Conservation (phyloP, 2,888 invertebrate genomes). For the Tipula helvola region DNA sequence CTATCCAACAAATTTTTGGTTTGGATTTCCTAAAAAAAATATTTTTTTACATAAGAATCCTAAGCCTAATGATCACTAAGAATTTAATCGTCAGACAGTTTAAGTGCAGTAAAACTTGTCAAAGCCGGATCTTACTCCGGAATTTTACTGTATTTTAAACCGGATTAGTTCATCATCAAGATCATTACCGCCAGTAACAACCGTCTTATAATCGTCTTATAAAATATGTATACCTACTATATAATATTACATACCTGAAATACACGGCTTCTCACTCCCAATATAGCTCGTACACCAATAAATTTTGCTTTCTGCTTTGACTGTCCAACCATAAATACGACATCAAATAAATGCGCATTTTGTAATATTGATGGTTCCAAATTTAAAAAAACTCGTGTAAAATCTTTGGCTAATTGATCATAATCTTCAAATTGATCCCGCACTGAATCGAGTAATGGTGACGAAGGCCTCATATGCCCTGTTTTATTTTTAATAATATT, state of each 20-base stretch:
- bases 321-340: constrained; percentile 81
- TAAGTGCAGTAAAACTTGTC: too few species aligned
- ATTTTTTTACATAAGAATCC: too few species aligned
- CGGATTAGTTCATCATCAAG: too few species aligned
- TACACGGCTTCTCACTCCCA: constrained; percentile 80
- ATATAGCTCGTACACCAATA: constrained; percentile 80
- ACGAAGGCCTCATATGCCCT: constrained; percentile 84
- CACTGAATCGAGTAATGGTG: constrained; percentile 82
- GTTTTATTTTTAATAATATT: not conserved
- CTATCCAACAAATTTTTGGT: too few species aligned
- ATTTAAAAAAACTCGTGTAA: constrained; percentile 78
- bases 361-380: constrained; percentile 62
- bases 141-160: too few species aligned
- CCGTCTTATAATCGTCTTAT: too few species aligned
- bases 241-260: constrained; percentile 26
- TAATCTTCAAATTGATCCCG: constrained; percentile 90
- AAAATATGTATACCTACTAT: not conserved
- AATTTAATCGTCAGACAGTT: too few species aligned
- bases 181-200: too few species aligned
- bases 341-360: constrained; percentile 78
- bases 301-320: constrained; percentile 84
- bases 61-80: too few species aligned
- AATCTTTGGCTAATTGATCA: constrained; percentile 86
- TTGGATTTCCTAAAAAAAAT: too few species aligned
- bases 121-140: too few species aligned